Conservation (phyloP, 1,140 invertebrate species). For the Drosophila subpulchrella region DNA sequence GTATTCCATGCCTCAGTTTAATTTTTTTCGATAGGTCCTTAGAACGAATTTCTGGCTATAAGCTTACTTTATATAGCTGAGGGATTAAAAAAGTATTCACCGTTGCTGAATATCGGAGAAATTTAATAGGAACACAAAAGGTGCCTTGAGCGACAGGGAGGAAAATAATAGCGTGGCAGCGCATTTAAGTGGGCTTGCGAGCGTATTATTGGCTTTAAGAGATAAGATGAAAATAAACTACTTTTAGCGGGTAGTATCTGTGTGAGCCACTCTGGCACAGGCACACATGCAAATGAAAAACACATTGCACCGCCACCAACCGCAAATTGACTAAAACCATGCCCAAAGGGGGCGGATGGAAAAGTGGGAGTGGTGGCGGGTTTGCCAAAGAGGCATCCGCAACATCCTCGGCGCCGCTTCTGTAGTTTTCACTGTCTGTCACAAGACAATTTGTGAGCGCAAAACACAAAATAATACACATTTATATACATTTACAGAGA, state of each 20-base stretch:
- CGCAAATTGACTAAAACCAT: constrained; percentile 80
- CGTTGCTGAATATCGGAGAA: too few relatives aligned
- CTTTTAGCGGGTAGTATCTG: constrained; percentile 54
- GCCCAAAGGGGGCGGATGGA: constrained; percentile 31
- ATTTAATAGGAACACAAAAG: constrained; percentile 3
- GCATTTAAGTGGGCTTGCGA: constrained; percentile 77
- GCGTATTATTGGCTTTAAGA: constrained; percentile 81
- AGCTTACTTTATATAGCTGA: too few relatives aligned
- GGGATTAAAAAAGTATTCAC: too few relatives aligned
- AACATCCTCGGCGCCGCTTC: constrained; percentile 60
- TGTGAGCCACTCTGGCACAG: constrained; percentile 12
- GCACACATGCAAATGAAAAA: constrained; percentile 34
- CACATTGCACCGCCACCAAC: constrained; percentile 60
- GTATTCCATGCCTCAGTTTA: too few relatives aligned
- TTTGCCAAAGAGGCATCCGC: constrained; percentile 22
- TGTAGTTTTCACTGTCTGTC: constrained; percentile 81
- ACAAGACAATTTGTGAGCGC: constrained; percentile 83
- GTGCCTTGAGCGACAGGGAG: constrained; percentile 6
- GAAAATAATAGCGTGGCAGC: constrained; percentile 52
- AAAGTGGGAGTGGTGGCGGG: constrained; percentile 14
- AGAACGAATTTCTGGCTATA: too few relatives aligned
- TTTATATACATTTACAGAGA: constrained; percentile 19
- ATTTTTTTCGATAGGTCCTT: too few relatives aligned
- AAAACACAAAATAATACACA: constrained; percentile 82
- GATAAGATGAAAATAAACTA: constrained; percentile 82